phyloP scores from a whole-genome alignment of 2,797 vertebrate species.

The Phoeniculus purpureus region DNA sequence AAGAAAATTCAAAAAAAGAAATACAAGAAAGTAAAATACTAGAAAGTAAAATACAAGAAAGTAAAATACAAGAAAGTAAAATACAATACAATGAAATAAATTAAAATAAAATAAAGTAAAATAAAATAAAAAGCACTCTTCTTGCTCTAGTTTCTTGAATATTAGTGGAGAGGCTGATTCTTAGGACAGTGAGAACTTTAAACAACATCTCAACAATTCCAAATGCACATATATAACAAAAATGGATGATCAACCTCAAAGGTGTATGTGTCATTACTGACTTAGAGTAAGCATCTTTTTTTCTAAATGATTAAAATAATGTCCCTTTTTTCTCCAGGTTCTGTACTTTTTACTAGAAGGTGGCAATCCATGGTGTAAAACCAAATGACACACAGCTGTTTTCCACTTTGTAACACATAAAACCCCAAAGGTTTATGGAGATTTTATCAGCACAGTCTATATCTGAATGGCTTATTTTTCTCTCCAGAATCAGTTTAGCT shows the following conservation, averaged over 20 bases:
- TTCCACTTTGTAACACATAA: background rate
- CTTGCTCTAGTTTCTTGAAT: background rate
- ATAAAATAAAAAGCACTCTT: background rate
- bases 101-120: no score
- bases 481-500: background rate
- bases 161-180: background rate
- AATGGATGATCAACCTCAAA: background rate
- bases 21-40: no score
- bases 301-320: background rate
- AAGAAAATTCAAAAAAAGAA: no score
- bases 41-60: no score
- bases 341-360: background rate
- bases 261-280: background rate
- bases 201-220: background rate
- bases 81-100: no score
- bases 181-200: background rate
- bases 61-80: no score
- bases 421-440: background rate
- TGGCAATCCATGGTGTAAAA: background rate
- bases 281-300: background rate
- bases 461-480: background rate
- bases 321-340: background rate
- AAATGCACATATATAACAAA: background rate
- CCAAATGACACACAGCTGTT: background rate
- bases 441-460: background rate